Base-by-base conservation (phyloP, 2,797 vertebrate species). In the Amniataba percoides region DNA sequence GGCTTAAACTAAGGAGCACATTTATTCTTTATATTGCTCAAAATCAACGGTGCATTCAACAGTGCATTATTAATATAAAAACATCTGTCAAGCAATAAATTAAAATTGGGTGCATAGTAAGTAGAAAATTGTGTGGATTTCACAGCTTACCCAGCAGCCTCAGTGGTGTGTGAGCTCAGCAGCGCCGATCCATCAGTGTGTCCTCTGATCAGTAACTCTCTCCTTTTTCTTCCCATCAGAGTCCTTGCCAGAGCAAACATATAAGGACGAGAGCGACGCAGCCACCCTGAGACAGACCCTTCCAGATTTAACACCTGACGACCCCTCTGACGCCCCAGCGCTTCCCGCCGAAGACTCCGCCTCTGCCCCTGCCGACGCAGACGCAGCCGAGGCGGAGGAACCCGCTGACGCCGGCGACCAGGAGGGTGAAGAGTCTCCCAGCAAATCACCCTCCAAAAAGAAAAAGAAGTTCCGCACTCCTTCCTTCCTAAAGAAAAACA, bases 401-500 rank as follows among this genome's bases (percentile, higher is more conserved):
- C 84, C 95, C 11, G 86, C 95, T 19, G 94, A 96, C 0, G 90
- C 95, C 5, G 93, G 92, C 0, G 96, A 97, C 59, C 95, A 94
- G 55, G 97, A 97, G 82, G 97, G 97, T 0, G 98, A 99, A 6
- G 98, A 97, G 85, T 99, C 98, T 71, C 98, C 98, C 48, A 97
- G 97, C 92, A 99, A 99, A 91, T 99, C 98, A 36, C 98, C 98
- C 13, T 99, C 98, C 3, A 99, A 99, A 92, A 99, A 99, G 96
- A 99, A 99, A 96, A 99, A 99, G 95, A 99, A 99, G 89, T 99
- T 99, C 92, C 98, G 98, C 85, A 99, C 98, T 64, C 98, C 98
- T 65, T 99, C 98, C 88, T 99, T 99, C 94, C 93, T 99, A 75
- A 99, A 98, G 96, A 99, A 99, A 94, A 99, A 96, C 96, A 99